phyloP scores from a whole-genome alignment of 37 sponge, comb jelly and placozoan species.

The Eunapius fragilis region DNA sequence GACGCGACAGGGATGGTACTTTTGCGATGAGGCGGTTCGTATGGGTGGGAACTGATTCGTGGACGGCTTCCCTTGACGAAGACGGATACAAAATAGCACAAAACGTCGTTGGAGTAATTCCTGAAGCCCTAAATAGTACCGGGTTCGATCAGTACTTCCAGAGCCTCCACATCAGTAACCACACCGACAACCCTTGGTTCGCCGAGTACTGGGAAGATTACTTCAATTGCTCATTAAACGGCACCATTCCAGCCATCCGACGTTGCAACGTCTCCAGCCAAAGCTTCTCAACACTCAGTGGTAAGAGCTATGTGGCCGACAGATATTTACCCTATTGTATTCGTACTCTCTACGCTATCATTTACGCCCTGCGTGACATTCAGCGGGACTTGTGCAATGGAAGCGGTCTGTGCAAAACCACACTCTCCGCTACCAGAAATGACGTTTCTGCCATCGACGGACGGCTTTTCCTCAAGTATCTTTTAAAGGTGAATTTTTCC shows the following conservation, averaged over 20 bases:
- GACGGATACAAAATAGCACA: constrained; percentile 9
- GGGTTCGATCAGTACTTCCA: constrained; percentile 60
- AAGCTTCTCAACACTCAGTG: no score
- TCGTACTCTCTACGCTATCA: constrained; percentile 61
- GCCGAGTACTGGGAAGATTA: constrained; percentile 36
- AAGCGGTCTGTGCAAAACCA: neutral
- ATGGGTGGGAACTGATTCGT: constrained; percentile 80
- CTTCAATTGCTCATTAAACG: constrained; percentile 51
- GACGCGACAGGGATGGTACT: neutral
- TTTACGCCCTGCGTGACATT: constrained; percentile 37
- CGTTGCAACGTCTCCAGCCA: constrained; percentile 8
- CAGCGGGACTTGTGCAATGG: constrained; percentile 7
- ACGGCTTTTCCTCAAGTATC: neutral
- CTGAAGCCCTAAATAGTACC: neutral
- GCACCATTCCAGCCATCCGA: neutral
- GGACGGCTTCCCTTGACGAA: constrained; percentile 42
- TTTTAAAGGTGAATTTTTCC: constrained; percentile 24
- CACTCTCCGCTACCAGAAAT: neutral
- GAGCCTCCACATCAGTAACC: constrained; percentile 38
- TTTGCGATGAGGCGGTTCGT: constrained; percentile 10
- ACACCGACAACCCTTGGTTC: constrained; percentile 73
- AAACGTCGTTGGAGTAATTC: constrained; percentile 39
- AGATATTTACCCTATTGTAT: constrained; percentile 52
- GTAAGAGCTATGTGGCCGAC: constrained; percentile 17
- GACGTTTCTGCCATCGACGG: neutral